A percentile compares a stretch with the other conserved stretches of the same genome.
These are phyloP conservation scores for Lithophane socia DNA, from an alignment of 2,888 invertebrate species.

Conservation along the genomic window DNA sequence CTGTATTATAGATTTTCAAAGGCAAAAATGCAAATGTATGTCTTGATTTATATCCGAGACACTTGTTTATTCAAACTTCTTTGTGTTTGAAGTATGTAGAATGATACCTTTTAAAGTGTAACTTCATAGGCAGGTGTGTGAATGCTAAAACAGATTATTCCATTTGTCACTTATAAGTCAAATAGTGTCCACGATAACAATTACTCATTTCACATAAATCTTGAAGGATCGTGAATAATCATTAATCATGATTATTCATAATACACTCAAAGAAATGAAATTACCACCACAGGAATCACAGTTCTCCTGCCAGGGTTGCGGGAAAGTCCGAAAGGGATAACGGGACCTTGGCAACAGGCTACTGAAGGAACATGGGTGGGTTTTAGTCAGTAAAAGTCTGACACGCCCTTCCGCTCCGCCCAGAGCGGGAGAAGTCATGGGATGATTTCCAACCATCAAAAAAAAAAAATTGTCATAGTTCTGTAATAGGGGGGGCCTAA, in stretches of 20 bases:
- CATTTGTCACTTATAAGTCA: neutral
- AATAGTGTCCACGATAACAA: neutral
- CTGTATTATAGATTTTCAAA: constrained; percentile 1
- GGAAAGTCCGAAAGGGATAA: too few species aligned
- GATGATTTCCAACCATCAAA: too few species aligned
- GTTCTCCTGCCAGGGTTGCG: too few species aligned
- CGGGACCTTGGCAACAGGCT: too few species aligned
- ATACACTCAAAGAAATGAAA: too few species aligned
- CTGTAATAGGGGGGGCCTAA: too few species aligned
- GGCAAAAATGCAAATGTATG: neutral
- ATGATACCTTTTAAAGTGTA: constrained; percentile 19
- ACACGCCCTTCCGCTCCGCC: too few species aligned
- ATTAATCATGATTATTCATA: neutral
- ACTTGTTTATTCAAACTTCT: constrained; percentile 3
- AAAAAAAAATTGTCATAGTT: too few species aligned
- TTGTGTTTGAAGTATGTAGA: constrained; percentile 22
- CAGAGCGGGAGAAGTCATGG: too few species aligned
- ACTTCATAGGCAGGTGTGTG: constrained; percentile 3
- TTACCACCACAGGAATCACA: neutral
- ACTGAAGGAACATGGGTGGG: too few species aligned
- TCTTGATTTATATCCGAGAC: neutral
- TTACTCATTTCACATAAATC: constrained; percentile 4
- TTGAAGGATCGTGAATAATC: neutral
- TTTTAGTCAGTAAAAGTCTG: too few species aligned
- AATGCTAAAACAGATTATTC: neutral